Conservation (phyloP, 2,888 invertebrate genomes). For the Zelleria hepariella region DNA sequence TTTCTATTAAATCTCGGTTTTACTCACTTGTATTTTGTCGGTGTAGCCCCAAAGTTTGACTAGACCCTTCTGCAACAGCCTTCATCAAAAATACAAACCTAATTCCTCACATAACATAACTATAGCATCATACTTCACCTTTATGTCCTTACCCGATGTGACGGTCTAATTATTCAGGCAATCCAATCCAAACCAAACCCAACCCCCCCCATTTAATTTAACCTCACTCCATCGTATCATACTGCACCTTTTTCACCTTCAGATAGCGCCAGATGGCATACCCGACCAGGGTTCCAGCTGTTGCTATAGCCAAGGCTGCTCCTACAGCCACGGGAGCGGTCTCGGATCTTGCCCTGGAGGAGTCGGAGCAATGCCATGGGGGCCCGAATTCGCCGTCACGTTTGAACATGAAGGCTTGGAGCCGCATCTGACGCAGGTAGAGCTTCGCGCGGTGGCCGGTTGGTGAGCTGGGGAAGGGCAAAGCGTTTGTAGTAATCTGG, state of each 20-base stretch:
- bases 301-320: slow-evolving; percentile 83
- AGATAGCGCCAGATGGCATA: slow-evolving; percentile 90
- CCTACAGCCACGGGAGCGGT: slow-evolving; percentile 89
- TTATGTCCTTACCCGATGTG: no score
- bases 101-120: no score
- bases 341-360: slow-evolving; percentile 76
- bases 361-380: slow-evolving; percentile 75
- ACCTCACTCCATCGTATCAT: slow-evolving; percentile 88
- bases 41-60: no score
- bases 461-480: slow-evolving; percentile 28
- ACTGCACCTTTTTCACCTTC: slow-evolving; percentile 91
- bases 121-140: no score
- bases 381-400: slow-evolving; percentile 79
- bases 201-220: neutral
- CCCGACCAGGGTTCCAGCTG: slow-evolving; percentile 84
- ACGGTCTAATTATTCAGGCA: no score
- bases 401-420: slow-evolving; percentile 92
- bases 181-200: neutral
- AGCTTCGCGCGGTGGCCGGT: slow-evolving; percentile 73
- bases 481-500: neutral
- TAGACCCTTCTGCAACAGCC: no score
- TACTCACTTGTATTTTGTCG: no score
- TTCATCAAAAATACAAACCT: no score
- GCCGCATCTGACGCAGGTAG: slow-evolving; percentile 77
- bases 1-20: no score